Evolutionary conservation across 2,797 vertebrate genomes (phyloP).

Genomic region (Podarcis lilfordi): DNA sequence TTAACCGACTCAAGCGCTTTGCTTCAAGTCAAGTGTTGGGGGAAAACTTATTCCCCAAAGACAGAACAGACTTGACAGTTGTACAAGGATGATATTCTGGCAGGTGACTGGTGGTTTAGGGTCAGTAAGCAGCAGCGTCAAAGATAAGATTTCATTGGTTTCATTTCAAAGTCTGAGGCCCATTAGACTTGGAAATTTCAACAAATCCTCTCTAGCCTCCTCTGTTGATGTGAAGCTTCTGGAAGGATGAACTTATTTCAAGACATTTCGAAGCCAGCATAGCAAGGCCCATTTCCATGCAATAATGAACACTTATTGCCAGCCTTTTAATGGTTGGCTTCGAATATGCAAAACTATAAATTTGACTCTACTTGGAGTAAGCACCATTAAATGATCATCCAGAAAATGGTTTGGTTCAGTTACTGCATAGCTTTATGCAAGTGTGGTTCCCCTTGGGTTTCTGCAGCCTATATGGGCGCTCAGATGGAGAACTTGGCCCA

Average conservation of each 20-base stretch:
- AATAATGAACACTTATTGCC: neutral
- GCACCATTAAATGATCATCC: neutral
- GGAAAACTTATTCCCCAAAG: neutral
- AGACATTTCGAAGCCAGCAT: neutral
- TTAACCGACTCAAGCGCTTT: rapidly evolving
- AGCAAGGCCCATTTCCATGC: slow-evolving; percentile 29
- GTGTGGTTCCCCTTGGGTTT: neutral
- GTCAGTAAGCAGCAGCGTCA: neutral
- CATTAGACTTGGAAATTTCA: neutral
- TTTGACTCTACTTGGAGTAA: slow-evolving; percentile 13
- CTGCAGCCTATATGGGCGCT: neutral
- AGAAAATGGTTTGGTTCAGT: neutral
- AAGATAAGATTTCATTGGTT: neutral
- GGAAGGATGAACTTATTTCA: neutral
- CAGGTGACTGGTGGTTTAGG: neutral
- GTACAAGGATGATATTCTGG: neutral
- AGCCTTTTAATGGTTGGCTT: slow-evolving; percentile 24
- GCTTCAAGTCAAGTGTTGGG: neutral
- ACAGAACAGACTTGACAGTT: neutral
- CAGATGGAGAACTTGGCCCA: too few relatives aligned
- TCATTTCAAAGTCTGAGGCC: neutral
- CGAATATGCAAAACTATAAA: slow-evolving; percentile 14
- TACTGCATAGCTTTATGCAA: neutral
- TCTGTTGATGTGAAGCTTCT: neutral
- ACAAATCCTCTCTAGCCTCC: neutral